Evolutionary conservation across 1,140 invertebrate species (phyloP), one percentile per base, ranked within the genome.

Genomic region (Epicauta chinensis): DNA sequence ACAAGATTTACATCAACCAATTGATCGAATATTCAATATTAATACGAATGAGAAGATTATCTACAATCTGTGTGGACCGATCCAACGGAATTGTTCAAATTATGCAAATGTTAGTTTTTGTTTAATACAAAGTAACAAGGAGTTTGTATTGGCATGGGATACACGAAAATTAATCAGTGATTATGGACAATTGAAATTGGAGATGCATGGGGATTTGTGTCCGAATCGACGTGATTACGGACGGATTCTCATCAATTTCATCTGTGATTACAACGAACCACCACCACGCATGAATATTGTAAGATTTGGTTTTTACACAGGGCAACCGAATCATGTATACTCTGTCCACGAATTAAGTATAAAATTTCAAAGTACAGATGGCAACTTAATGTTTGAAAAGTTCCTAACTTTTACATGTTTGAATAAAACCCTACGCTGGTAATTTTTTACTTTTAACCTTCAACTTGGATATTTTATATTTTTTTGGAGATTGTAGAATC

Each of bases 31-130:
- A 13, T 23, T 37, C 31, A 15, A 34, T n/a, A 13, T 47, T 3
- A 37, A 1, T 37, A 10, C 39, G n/a, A 41, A 23, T 11, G n/a
- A 47, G 9, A 2, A 5, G 2, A 34, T 47, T 15, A 34, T 47
- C 23, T 47, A 37, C 9, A 47, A 47, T 47, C 23, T 47, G 37
- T 47, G 45, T 23, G 45, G 45, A 5, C 45, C 45, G 1, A 36
- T 47, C 16, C 45, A 47, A 7, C 0, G 17, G 15, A 3, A 16
- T 12, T 47, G 45, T 4, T 15, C 30, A 10, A 37, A 23, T 17
- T 37, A 29, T 17, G 37, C 14, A 17, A 47, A 47, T 12, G 45
- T 17, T 11, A 47, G 45, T 29, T 47, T 47, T 47, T 47, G 45
- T 14, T 23, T 47, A 4, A 37, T 29, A 17, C 36, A 17, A 11